phyloP scores from a whole-genome alignment of 1,140 invertebrate genomes.

The Hycleus cichorii region DNA sequence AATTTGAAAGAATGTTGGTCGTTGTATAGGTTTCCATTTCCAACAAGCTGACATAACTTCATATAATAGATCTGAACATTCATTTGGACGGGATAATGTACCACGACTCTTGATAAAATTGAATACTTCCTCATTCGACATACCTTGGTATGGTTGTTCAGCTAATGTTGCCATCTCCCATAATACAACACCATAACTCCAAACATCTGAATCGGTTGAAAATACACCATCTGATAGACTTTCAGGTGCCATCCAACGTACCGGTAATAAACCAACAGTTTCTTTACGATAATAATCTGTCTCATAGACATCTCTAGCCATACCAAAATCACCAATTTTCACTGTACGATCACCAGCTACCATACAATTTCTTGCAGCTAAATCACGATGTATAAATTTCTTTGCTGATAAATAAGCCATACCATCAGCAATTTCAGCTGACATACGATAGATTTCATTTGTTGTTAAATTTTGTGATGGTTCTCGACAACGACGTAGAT shows the following conservation, averaged over 20 bases:
- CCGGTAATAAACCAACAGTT: constrained; percentile 53
- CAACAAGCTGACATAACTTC: constrained; percentile 46
- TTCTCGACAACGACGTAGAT: constrained; percentile 45
- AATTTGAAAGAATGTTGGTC: constrained; percentile 80
- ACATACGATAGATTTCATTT: constrained; percentile 52
- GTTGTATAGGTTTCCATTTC: constrained; percentile 43
- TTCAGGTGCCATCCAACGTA: constrained; percentile 77
- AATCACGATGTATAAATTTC: constrained; percentile 69
- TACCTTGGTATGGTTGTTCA: constrained; percentile 70
- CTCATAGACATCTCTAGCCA: constrained; percentile 66
- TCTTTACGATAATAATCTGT: constrained; percentile 67
- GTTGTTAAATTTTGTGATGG: constrained; percentile 32
- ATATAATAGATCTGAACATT: constrained; percentile 42
- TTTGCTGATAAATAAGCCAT: constrained; percentile 68
- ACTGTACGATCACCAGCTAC: constrained; percentile 58
- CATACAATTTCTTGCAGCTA: constrained; percentile 76
- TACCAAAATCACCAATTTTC: constrained; percentile 67
- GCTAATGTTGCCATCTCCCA: constrained; percentile 72
- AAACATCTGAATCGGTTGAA: constrained; percentile 66
- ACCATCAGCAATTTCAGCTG: constrained; percentile 71
- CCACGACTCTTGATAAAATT: constrained; percentile 59
- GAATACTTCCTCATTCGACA: constrained; percentile 56
- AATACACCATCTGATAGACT: constrained; percentile 67
- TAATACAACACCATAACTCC: constrained; percentile 67
- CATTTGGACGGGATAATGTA: constrained; percentile 53